These are phyloP conservation scores for Steromphala cineraria DNA, from an alignment of 2,888 invertebrate species.

Conservation along the genomic window DNA sequence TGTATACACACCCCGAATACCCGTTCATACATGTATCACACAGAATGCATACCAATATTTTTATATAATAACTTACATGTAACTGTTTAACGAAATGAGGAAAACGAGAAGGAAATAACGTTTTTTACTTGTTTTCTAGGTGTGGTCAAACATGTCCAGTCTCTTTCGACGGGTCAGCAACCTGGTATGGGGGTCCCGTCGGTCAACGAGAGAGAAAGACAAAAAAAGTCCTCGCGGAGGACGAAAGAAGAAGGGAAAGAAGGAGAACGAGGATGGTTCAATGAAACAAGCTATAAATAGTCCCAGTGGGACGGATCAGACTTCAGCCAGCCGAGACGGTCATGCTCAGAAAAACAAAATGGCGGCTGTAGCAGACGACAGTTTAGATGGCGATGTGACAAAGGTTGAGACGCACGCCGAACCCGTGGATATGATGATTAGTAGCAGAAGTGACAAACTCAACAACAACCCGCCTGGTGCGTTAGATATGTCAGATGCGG, in stretches of 20 bases:
- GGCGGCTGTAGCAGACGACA: slow-evolving; percentile 15
- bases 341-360: neutral
- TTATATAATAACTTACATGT: too few relatives aligned
- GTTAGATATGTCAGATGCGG: neutral
- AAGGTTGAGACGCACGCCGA: neutral
- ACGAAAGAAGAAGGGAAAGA: slow-evolving; percentile 1
- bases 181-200: neutral
- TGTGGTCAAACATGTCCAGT: slow-evolving; percentile 16
- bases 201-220: slow-evolving; percentile 15
- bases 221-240: neutral
- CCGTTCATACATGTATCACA: too few relatives aligned
- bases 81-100: too few relatives aligned
- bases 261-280: slow-evolving; percentile 19
- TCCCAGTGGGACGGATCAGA: neutral
- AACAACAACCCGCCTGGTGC: neutral
- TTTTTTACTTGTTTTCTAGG: neutral
- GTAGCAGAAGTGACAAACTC: neutral
- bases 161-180: slow-evolving; percentile 18
- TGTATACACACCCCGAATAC: too few relatives aligned
- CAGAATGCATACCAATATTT: too few relatives aligned
- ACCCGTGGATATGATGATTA: neutral
- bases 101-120: too few relatives aligned
- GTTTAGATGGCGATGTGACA: neutral
- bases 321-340: neutral
- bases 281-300: neutral